These are phyloP conservation scores for Halcyon malimbica DNA, from an alignment of 2,113 vertebrate genomes.

Conservation along the genomic window DNA sequence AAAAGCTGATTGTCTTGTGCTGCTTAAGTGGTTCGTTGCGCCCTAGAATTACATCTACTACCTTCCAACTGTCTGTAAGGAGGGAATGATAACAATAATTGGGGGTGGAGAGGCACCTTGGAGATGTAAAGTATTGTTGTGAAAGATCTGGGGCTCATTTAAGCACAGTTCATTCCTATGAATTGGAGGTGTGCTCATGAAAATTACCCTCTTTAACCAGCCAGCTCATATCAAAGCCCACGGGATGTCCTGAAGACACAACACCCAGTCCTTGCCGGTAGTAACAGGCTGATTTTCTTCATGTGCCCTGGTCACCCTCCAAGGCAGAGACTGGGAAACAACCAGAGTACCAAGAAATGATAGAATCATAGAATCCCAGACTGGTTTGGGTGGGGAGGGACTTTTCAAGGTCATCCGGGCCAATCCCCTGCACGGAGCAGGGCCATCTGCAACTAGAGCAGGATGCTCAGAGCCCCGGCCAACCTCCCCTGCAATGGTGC, in stretches of 20 bases:
- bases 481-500: no score
- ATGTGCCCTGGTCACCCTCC: no score
- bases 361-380: no score
- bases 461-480: no score
- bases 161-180: neutral
- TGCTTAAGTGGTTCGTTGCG: neutral
- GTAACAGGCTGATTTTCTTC: neutral
- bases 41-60: neutral
- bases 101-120: neutral
- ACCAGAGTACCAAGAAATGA: neutral
- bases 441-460: no score
- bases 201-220: neutral
- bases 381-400: no score
- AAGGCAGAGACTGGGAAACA: neutral
- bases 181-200: neutral
- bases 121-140: neutral
- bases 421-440: no score
- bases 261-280: neutral
- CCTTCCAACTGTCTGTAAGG: neutral
- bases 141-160: neutral
- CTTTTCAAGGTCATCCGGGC: no score
- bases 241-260: neutral
- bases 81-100: neutral
- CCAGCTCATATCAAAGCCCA: neutral
- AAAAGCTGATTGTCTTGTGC: slow-evolving; percentile 18